Conservation (phyloP, 2,113 vertebrate genomes). For the Ctenodactylus gundi region DNA sequence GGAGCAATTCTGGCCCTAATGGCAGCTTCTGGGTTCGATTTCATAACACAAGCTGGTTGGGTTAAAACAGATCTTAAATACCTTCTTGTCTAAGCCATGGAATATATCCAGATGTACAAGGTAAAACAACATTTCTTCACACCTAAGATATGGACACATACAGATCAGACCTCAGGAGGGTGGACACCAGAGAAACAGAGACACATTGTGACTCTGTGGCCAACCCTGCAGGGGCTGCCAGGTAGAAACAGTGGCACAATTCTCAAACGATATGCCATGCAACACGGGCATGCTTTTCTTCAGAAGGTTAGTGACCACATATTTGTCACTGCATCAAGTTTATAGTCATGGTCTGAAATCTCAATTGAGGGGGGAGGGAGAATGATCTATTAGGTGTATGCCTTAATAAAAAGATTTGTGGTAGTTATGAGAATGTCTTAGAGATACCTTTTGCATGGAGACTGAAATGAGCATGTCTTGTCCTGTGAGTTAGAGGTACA, state of each 20-base stretch:
- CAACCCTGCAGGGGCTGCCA: fast-evolving
- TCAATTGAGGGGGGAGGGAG: no score
- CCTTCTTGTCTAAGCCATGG: neutral
- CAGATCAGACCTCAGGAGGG: neutral
- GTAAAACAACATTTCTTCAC: neutral
- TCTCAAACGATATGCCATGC: fast-evolving
- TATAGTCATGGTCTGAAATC: neutral
- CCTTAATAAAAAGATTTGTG: no score
- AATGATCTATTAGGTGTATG: no score
- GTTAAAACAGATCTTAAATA: neutral
- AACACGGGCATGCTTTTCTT: neutral
- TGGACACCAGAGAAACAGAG: neutral
- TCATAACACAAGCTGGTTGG: neutral
- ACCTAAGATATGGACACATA: no score
- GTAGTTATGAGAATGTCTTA: neutral
- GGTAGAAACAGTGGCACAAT: fast-evolving
- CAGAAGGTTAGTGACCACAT: fast-evolving
- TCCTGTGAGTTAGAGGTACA: neutral
- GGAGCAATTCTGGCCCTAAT: neutral
- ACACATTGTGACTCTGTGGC: neutral
- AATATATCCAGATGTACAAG: neutral
- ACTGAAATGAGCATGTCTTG: neutral
- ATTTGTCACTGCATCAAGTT: neutral
- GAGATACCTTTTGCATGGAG: neutral
- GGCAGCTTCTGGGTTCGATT: neutral